Conservation (phyloP, 1,140 invertebrate genomes). For the Ceratosolen solmsi region DNA sequence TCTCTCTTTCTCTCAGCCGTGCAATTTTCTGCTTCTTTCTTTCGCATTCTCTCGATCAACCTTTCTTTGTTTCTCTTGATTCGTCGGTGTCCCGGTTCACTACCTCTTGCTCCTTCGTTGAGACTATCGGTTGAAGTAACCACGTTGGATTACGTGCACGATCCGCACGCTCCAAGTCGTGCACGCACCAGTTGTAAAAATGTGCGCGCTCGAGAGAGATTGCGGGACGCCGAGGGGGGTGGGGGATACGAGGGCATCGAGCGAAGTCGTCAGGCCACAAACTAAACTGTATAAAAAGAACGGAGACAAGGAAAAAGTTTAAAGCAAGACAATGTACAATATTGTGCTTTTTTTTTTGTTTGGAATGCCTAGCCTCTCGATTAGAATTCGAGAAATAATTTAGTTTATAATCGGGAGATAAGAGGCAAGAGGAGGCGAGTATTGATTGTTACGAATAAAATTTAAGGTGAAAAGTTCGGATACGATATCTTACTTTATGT, state of each 20-base stretch:
- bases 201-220: conserved; percentile 12
- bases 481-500: background rate
- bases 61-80: conserved; percentile 25
- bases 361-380: conserved; percentile 66
- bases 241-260: conserved; percentile 1
- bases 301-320: conserved; percentile 12
- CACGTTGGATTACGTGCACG: conserved; percentile 30
- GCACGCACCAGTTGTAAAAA: conserved; percentile 56
- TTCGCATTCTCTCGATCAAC: background rate
- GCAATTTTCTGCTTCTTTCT: background rate
- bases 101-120: background rate
- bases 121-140: conserved; percentile 8
- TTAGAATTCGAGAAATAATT: conserved; percentile 68
- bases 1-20: conserved; percentile 10
- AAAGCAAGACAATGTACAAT: background rate
- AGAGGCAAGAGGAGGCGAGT: no score
- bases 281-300: conserved; percentile 17
- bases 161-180: conserved; percentile 27
- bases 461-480: background rate
- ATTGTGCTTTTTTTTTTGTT: conserved; percentile 59
- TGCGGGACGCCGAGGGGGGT: background rate
- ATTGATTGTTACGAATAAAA: background rate
- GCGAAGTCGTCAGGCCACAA: conserved; percentile 20
- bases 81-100: background rate
- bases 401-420: conserved; percentile 57